A percentile compares a stretch with the other conserved stretches of the same genome.
These are phyloP conservation scores for Callitettix versicolor DNA, from an alignment of 1,140 invertebrate species.

Conservation along the genomic window DNA sequence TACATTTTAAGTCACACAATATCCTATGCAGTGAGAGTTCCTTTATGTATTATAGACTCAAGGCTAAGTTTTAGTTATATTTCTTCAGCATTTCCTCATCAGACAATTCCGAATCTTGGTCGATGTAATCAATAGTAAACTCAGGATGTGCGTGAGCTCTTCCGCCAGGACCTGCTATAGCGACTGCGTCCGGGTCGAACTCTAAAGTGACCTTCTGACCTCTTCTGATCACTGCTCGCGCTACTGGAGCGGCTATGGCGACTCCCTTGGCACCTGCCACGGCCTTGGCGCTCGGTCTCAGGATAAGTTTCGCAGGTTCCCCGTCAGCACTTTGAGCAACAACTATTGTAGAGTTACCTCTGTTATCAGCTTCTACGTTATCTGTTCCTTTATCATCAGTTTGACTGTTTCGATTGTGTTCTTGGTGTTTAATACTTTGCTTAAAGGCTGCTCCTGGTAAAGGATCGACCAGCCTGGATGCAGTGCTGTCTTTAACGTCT, in stretches of 20 bases:
- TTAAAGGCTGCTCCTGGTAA: neutral
- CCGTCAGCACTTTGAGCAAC: no score
- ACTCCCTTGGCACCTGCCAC: conserved; percentile 48
- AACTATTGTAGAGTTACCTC: no score
- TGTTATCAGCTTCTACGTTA: no score
- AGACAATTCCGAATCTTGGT: conserved; percentile 8
- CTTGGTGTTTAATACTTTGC: neutral
- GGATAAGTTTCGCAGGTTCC: conserved; percentile 36
- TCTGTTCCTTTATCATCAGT: neutral
- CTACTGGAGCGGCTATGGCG: conserved; percentile 54
- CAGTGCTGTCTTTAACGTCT: neutral
- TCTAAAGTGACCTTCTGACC: conserved; percentile 42
- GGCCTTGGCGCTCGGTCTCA: conserved; percentile 50
- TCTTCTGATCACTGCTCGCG: conserved; percentile 40
- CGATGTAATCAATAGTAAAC: conserved; percentile 28
- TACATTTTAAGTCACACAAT: no score
- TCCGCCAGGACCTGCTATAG: conserved; percentile 57
- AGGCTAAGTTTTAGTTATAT: no score
- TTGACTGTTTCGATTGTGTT: neutral
- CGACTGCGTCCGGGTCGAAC: conserved; percentile 50
- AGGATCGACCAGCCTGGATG: neutral
- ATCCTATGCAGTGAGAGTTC: no score
- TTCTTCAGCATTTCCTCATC: no score
- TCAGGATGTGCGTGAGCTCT: conserved; percentile 57
- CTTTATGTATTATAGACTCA: no score